Evolutionary conservation across 2,888 invertebrate genomes (phyloP), one percentile per base, ranked within the genome.

Genomic region (Ferdinandea cuprea): DNA sequence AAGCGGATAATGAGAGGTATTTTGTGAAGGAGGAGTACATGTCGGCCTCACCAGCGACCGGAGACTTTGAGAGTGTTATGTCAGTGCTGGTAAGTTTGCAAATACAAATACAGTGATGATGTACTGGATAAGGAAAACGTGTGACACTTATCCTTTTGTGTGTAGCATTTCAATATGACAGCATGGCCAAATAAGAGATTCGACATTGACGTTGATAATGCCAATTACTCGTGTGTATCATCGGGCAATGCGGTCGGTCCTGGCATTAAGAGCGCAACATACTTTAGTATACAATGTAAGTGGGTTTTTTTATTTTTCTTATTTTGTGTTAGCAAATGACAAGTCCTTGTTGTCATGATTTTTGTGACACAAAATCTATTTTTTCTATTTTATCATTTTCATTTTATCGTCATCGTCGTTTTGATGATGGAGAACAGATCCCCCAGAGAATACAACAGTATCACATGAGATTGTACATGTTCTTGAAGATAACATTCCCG

Each of bases 231-330:
- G 25, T 97, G 97, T 91, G 93, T 94, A 85, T 96, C 96, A 78
- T 95, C 94, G 4, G 92, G 93, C 46, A 97, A 96, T 90, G 92
- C 93, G 4, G 95, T 96, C 54, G 97, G 97, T 0, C 92, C 94
- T 0, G 95, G 96, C 1, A 97, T 97, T 83, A 94, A 94, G 87
- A 96, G 96, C 89, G 95, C 94, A 69, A 96, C 97, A 42, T 94
- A 95, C 88, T 96, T 98, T 87, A 95, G 95, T 79, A 96, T 97
- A 19, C 97, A 98, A 91, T 98, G 98, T 98, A 90, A 94, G 44
- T 44, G n/a, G n/a, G n/a, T n/a, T n/a, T n/a, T n/a, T n/a, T n/a
- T n/a, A n/a, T n/a, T n/a, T n/a, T n/a, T n/a, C n/a, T 44, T 19
- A 19, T 2, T 11, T 19, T 9, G 3, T 11, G 4, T 8, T 15